phyloP scores from a whole-genome alignment of 2,888 invertebrate species.

The Calliphora vomitoria region DNA sequence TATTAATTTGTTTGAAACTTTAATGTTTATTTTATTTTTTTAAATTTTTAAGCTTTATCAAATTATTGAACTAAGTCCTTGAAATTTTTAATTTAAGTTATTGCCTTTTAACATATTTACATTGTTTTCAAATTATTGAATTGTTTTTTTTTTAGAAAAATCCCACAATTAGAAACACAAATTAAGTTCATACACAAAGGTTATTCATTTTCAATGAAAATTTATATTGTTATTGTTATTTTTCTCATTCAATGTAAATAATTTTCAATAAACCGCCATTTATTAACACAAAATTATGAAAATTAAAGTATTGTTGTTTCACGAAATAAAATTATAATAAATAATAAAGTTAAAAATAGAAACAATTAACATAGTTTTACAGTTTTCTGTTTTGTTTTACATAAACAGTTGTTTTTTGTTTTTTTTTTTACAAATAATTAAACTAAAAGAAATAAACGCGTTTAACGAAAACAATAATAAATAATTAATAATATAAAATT shows the following conservation, averaged over 20 bases:
- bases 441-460: conserved; percentile 39
- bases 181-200: conserved; percentile 5
- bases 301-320: not conserved
- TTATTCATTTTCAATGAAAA: conserved; percentile 29
- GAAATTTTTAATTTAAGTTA: not conserved
- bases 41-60: too few species aligned
- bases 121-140: conserved; percentile 13
- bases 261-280: conserved; percentile 44
- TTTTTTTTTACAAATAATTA: not conserved
- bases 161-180: conserved; percentile 41
- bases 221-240: conserved; percentile 33
- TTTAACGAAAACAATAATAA: conserved; percentile 1
- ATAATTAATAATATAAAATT: conserved; percentile 32
- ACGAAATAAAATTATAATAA: not conserved
- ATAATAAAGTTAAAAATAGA: conserved; percentile 17
- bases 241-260: conserved; percentile 10
- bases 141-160: conserved; percentile 18
- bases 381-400: conserved; percentile 9
- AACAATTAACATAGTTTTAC: conserved; percentile 5
- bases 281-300: conserved; percentile 39
- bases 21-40: too few species aligned
- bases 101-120: not conserved
- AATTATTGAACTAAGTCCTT: too few species aligned
- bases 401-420: not conserved
- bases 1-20: too few species aligned